Conservation (phyloP, 1,140 invertebrate species). For the Rhopalosiphum maidis region DNA sequence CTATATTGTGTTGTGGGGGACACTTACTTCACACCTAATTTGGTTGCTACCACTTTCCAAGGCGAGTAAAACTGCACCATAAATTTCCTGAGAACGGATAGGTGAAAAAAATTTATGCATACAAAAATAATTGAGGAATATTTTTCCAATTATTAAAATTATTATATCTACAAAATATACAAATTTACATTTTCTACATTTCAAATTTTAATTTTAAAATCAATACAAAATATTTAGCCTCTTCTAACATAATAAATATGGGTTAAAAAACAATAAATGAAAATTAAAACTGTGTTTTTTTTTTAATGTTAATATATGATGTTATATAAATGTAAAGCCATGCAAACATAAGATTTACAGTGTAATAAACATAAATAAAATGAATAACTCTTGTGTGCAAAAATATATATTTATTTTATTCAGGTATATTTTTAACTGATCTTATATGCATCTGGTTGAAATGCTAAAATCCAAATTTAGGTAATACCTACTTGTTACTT, state of each 20-base stretch:
- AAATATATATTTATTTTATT: neutral
- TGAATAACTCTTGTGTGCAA: neutral
- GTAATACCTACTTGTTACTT: neutral
- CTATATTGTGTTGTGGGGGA: constrained; percentile 26
- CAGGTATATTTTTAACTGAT: neutral
- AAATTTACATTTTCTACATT: neutral
- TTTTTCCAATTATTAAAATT: constrained; percentile 9
- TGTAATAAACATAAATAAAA: neutral
- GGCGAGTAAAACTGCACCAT: constrained; percentile 79
- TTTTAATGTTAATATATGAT: constrained; percentile 9
- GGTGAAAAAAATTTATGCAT: constrained; percentile 40
- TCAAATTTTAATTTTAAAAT: constrained; percentile 3
- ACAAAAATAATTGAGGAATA: constrained; percentile 34
- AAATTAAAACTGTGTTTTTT: neutral
- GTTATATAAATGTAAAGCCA: neutral
- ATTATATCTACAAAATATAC: constrained; percentile 5
- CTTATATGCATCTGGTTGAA: neutral
- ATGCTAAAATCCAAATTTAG: neutral
- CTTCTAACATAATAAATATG: neutral
- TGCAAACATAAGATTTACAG: constrained; percentile 3
- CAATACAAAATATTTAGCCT: constrained; percentile 8
- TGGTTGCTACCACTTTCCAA: constrained; percentile 88
- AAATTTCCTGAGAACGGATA: constrained; percentile 45
- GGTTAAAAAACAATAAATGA: neutral
- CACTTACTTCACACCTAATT: constrained; percentile 93